These are phyloP conservation scores for Drosophila dives DNA, from an alignment of 2,888 invertebrate species.

Conservation along the genomic window DNA sequence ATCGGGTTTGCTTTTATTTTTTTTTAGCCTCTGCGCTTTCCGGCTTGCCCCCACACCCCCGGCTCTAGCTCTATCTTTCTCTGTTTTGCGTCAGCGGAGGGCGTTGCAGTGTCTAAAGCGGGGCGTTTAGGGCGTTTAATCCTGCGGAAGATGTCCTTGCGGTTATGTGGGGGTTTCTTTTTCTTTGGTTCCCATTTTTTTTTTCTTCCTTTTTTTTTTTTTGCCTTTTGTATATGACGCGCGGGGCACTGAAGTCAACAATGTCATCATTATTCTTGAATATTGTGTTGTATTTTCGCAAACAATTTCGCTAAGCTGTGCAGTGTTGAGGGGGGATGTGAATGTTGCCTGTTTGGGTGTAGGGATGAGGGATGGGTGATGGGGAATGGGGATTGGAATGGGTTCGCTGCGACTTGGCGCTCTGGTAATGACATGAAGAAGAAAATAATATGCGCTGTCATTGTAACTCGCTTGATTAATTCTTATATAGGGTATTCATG, in stretches of 20 bases:
- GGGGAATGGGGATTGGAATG: neutral
- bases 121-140: slow-evolving; percentile 82
- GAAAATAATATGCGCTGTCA: slow-evolving; percentile 81
- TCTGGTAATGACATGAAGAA: slow-evolving; percentile 69
- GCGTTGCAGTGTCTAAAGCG: slow-evolving; percentile 77
- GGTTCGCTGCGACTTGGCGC: slow-evolving; percentile 43
- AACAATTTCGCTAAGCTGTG: slow-evolving; percentile 80
- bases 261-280: slow-evolving; percentile 83
- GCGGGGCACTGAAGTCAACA: slow-evolving; percentile 74
- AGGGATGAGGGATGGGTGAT: neutral
- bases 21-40: slow-evolving; percentile 38
- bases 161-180: slow-evolving; percentile 61
- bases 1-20: slow-evolving; percentile 63
- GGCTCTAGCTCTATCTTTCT: neutral
- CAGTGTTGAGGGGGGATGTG: slow-evolving; percentile 30
- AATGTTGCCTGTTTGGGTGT: slow-evolving; percentile 4
- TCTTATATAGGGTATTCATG: slow-evolving; percentile 59
- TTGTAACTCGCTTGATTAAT: slow-evolving; percentile 81
- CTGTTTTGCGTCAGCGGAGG: slow-evolving; percentile 34
- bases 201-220: slow-evolving; percentile 2
- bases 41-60: slow-evolving; percentile 15
- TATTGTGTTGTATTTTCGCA: slow-evolving; percentile 81
- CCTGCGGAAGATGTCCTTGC: slow-evolving; percentile 79
- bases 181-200: slow-evolving; percentile 5
- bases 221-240: slow-evolving; percentile 57